Conservation (phyloP, 2,797 vertebrate genomes). For the Pseudocheirus occidentalis region DNA sequence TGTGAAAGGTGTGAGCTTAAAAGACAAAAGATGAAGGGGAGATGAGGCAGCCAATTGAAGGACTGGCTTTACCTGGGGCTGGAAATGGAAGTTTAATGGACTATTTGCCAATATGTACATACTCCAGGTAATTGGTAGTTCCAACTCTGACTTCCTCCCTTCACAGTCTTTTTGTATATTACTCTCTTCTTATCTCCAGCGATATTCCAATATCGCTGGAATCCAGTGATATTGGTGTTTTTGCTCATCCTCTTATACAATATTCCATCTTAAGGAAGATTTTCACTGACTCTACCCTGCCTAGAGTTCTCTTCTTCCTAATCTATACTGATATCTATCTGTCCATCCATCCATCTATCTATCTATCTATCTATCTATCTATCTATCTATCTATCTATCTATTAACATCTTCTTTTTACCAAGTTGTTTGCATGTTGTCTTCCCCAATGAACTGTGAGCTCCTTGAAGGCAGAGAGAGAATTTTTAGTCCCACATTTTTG, state of each 20-base stretch:
- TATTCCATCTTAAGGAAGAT: neutral
- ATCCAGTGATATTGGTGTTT: neutral
- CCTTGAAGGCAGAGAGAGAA: neutral
- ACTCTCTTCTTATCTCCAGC: no score
- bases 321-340: neutral
- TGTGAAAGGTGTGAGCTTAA: constrained; percentile 35
- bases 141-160: neutral
- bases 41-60: neutral
- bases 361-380: no score
- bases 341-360: no score
- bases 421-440: neutral
- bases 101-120: neutral
- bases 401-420: neutral
- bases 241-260: neutral
- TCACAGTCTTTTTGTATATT: neutral
- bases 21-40: neutral
- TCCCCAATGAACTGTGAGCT: neutral
- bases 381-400: neutral
- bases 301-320: neutral
- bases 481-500: neutral
- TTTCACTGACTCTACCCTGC: neutral
- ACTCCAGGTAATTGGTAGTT: neutral
- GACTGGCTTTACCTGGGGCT: neutral
- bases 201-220: no score
- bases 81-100: constrained; percentile 8